Conservation (phyloP, 1,140 invertebrate species). For the Tetragonula clypearis region DNA sequence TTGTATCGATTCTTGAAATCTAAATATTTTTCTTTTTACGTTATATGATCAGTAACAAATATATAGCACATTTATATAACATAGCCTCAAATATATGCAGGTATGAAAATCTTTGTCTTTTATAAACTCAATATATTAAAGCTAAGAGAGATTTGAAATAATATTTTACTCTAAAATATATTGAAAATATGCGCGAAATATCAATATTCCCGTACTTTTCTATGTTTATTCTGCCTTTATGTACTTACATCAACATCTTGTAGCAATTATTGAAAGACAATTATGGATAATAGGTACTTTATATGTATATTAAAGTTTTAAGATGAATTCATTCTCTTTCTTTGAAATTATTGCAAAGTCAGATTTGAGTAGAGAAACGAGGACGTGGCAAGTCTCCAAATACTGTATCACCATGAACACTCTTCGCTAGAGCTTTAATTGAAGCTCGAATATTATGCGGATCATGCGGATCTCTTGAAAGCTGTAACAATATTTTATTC, state of each 20-base stretch:
- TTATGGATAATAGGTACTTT: slow-evolving; percentile 58
- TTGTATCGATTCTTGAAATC: slow-evolving; percentile 30
- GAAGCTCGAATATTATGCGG: slow-evolving; percentile 91
- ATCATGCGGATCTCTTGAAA: slow-evolving; percentile 73
- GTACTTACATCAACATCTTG: slow-evolving; percentile 55
- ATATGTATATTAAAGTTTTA: slow-evolving; percentile 47
- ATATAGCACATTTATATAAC: slow-evolving; percentile 41
- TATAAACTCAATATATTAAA: slow-evolving; percentile 41
- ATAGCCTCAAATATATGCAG: slow-evolving; percentile 38
- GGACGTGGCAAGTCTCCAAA: slow-evolving; percentile 92
- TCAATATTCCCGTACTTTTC: slow-evolving; percentile 41
- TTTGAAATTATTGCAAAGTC: slow-evolving; percentile 71
- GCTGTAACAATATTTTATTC: slow-evolving; percentile 57
- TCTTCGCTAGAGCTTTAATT: slow-evolving; percentile 92
- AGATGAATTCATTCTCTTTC: slow-evolving; percentile 38
- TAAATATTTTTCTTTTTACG: slow-evolving; percentile 25
- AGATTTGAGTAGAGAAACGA: slow-evolving; percentile 91
- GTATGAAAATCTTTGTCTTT: slow-evolving; percentile 39
- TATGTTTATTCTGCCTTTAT: slow-evolving; percentile 44
- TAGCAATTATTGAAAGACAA: slow-evolving; percentile 58
- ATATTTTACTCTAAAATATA: slow-evolving; percentile 48
- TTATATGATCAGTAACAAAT: slow-evolving; percentile 46
- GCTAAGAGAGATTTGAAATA: slow-evolving; percentile 38
- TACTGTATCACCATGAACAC: slow-evolving; percentile 91
- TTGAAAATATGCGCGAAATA: slow-evolving; percentile 54